phyloP scores from a whole-genome alignment of 2,888 invertebrate genomes.

The Mamestra brassicae region DNA sequence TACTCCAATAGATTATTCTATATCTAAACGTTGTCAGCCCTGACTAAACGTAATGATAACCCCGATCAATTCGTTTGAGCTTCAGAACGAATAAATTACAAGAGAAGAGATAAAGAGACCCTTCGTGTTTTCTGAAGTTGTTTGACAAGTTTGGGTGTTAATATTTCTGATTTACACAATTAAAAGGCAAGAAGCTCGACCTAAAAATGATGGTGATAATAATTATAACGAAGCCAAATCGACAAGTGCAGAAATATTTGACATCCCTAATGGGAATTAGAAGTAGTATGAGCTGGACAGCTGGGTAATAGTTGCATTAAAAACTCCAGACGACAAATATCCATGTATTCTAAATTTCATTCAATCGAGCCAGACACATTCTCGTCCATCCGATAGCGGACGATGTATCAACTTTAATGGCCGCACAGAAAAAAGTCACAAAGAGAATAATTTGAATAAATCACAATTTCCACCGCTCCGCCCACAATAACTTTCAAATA shows the following conservation, averaged over 20 bases:
- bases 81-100: conserved; percentile 51
- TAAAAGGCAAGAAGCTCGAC: neutral
- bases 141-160: neutral
- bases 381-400: conserved; percentile 60
- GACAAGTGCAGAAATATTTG: neutral
- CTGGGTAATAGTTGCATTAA: neutral
- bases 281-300: neutral
- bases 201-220: neutral
- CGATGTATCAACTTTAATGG: conserved; percentile 65
- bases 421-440: conserved; percentile 69
- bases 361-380: conserved; percentile 44
- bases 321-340: conserved; percentile 12
- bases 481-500: conserved; percentile 76
- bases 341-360: conserved; percentile 31
- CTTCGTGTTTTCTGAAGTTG: conserved; percentile 16
- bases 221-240: neutral
- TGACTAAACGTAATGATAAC: conserved; percentile 45
- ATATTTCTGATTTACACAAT: neutral
- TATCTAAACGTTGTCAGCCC: conserved; percentile 12
- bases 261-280: neutral
- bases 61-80: conserved; percentile 27
- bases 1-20: conserved; percentile 1
- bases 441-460: conserved; percentile 72
- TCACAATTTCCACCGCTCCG: conserved; percentile 74
- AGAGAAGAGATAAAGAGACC: conserved; percentile 39